Evolutionary conservation across 2,797 vertebrate genomes (phyloP).

Genomic region (Molossus molossus): DNA sequence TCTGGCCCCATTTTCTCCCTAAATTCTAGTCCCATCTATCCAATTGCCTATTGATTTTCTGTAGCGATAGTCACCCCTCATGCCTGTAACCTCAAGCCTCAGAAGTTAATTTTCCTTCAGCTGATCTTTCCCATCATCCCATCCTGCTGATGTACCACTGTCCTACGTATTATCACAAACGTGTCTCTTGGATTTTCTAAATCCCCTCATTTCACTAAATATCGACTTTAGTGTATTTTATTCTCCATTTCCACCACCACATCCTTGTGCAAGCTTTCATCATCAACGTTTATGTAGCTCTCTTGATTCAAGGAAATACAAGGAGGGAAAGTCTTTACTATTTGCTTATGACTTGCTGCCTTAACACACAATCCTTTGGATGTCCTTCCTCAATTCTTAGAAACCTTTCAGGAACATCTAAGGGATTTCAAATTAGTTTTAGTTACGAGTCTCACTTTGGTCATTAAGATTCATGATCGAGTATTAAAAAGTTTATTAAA

Average conservation of each 20-base stretch:
- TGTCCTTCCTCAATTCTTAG: background rate
- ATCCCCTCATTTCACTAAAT: background rate
- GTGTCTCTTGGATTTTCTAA: background rate
- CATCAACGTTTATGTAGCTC: background rate
- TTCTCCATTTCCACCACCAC: background rate
- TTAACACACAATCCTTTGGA: background rate
- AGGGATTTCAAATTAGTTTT: conserved; percentile 16
- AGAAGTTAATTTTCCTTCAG: background rate
- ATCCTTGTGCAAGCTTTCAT: background rate
- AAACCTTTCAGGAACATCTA: background rate
- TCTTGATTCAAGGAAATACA: background rate
- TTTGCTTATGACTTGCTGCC: background rate
- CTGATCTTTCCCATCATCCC: background rate
- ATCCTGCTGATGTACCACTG: background rate
- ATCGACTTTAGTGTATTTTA: background rate
- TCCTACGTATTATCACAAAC: background rate
- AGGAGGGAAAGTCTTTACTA: background rate
- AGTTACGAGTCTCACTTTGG: background rate
- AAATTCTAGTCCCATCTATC: background rate
- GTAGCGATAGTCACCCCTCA: background rate
- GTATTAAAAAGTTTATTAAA: background rate
- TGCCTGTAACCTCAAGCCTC: background rate
- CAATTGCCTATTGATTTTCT: background rate
- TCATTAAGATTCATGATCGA: conserved; percentile 24
- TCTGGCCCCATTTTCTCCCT: background rate